Conservation (phyloP, 2,113 vertebrate genomes). For the Archocentrus centrarchus region DNA sequence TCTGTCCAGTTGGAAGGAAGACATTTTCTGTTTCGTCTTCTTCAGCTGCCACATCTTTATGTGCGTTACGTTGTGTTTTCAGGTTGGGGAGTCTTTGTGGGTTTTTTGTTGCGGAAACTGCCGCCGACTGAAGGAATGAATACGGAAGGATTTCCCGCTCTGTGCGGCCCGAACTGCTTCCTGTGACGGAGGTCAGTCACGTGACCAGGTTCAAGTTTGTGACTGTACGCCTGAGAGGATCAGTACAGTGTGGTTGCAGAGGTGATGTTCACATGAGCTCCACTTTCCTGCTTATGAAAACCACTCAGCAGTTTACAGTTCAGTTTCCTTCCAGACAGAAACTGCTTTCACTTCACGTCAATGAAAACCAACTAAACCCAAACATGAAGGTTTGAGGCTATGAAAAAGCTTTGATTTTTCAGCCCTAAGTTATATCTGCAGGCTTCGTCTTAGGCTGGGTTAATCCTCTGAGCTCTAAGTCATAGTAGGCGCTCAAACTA, state of each 20-base stretch:
- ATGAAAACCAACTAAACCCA: neutral
- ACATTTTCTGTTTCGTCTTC: neutral
- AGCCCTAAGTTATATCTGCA: neutral
- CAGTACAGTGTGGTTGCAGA: neutral
- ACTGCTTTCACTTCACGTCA: neutral
- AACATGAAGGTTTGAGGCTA: neutral
- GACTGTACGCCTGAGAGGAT: neutral
- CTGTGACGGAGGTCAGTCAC: neutral
- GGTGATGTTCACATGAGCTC: neutral
- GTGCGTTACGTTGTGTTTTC: conserved; percentile 3
- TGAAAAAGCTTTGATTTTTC: neutral
- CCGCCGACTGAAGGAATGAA: neutral
- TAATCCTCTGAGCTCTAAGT: no score
- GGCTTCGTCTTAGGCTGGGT: neutral
- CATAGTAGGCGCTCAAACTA: no score
- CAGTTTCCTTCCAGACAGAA: neutral
- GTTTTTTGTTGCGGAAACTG: conserved; percentile 34
- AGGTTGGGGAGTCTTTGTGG: neutral
- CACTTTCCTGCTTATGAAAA: conserved; percentile 1
- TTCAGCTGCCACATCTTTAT: conserved; percentile 12
- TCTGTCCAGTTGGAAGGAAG: conserved; percentile 26
- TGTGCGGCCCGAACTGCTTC: neutral
- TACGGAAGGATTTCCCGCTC: neutral
- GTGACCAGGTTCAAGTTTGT: neutral
- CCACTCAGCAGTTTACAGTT: neutral